Conservation (phyloP, 2,113 vertebrate species). For the Salvelinus namaycush region DNA sequence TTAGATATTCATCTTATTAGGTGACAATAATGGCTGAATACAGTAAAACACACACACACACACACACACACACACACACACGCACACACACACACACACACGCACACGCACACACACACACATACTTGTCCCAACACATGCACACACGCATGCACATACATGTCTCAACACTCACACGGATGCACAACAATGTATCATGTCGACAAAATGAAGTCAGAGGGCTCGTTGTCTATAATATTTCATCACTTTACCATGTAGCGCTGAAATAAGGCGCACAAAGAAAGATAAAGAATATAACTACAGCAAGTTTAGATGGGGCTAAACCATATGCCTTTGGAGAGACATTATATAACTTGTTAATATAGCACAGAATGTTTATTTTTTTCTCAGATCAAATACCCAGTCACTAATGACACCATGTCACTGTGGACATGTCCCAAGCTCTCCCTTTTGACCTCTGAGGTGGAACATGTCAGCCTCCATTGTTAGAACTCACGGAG, state of each 20-base stretch:
- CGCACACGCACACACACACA: not conserved
- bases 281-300: too few relatives aligned
- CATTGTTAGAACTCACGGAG: not conserved
- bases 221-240: too few relatives aligned
- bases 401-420: slow-evolving; percentile 36
- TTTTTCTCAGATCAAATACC: too few relatives aligned
- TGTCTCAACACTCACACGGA: too few relatives aligned
- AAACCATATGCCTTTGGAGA: too few relatives aligned
- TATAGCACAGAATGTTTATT: too few relatives aligned
- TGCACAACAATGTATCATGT: not conserved
- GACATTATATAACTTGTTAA: too few relatives aligned
- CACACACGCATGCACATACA: not conserved
- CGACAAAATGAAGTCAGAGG: too few relatives aligned
- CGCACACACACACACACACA: not conserved
- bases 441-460: slow-evolving; percentile 24
- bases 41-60: slow-evolving; percentile 31
- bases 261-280: too few relatives aligned
- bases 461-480: slow-evolving; percentile 3
- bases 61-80: not conserved
- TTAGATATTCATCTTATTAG: slow-evolving; percentile 68
- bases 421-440: slow-evolving; percentile 65
- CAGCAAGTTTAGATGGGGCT: too few relatives aligned
- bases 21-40: slow-evolving; percentile 35
- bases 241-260: too few relatives aligned
- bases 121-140: too few relatives aligned